A percentile compares a stretch with the other conserved stretches of the same genome.
Evolutionary conservation across 2,888 invertebrate species (phyloP).

Genomic region (Lithodes maja): DNA sequence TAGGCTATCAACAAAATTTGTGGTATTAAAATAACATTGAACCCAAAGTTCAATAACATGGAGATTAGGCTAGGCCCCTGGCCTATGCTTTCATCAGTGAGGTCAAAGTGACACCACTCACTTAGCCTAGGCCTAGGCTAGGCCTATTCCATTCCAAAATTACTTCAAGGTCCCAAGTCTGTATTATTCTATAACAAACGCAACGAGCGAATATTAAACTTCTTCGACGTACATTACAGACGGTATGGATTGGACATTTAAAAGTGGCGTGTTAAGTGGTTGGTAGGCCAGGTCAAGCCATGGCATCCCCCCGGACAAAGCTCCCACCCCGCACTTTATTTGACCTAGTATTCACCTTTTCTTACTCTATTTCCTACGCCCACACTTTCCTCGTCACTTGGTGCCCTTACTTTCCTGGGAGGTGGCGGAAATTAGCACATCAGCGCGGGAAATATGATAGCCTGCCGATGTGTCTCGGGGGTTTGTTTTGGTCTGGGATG

Average conservation of each 20-base stretch:
- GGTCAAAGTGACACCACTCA: too few species aligned
- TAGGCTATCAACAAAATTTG: too few species aligned
- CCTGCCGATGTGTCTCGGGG: neutral
- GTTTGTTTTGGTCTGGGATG: constrained; percentile 11
- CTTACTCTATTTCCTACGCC: neutral
- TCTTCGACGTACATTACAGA: neutral
- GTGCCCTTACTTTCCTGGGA: neutral
- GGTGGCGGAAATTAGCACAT: neutral
- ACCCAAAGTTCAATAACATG: too few species aligned
- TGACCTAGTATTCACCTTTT: neutral
- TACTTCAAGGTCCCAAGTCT: too few species aligned
- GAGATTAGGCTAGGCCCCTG: too few species aligned
- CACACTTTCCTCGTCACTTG: neutral
- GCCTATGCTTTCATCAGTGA: too few species aligned
- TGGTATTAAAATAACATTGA: too few species aligned
- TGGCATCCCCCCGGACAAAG: neutral
- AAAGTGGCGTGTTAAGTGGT: neutral
- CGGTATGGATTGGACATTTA: neutral
- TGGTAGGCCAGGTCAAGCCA: neutral
- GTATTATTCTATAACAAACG: too few species aligned
- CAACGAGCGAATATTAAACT: neutral
- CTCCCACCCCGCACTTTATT: neutral
- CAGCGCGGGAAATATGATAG: neutral
- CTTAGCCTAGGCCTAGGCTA: too few species aligned
- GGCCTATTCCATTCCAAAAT: too few species aligned